Base-by-base conservation (phyloP, 2,797 vertebrate species). In the Hapalemur alaotrensis region DNA sequence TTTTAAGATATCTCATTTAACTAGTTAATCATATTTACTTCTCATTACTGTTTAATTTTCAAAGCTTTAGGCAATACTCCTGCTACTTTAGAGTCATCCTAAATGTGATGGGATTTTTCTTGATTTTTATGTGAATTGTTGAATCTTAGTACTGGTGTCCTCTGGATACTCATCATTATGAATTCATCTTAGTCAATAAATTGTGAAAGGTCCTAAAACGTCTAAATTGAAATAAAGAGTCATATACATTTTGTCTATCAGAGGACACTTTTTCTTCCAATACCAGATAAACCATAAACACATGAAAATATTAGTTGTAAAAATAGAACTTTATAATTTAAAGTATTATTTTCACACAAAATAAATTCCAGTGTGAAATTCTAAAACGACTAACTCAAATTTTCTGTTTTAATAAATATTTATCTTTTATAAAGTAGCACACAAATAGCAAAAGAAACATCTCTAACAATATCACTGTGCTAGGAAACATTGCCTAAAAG, bases 121-220 rank as follows among this genome's bases (percentile, higher is more conserved):
- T 57, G 41, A 82, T 87, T 89, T 79, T 92, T 96, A 70, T 18
- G 52, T 35, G 18, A 93, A 89, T 32, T 15, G 52, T 50, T 96
- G 32, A 97, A 94, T 41, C 30, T 22, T 41, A 84, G 0, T 32
- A 32, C 43, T 67, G 41, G 9, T 76, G 10, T 91, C 10, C 76
- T 95, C 75, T 90, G 28, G 61, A 98, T 96, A 70, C 28, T 85
- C 4, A 46, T 88, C 30, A 12, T 63, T 97, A 73, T 81, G 1
- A 94, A 91, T 91, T 97, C 59, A 87, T 91, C 43, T 95, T 73
- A 91, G 50, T 88, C 7, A 83, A 50, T 80, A 85, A 92, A 69
- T 25, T 52, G 10, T 81, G 61, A 30, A 9, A 92, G 32, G 1
- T 67, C 12, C 2, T 17, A 50, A 83, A 84, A 6, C 20, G 87